phyloP scores from a whole-genome alignment of 2,888 invertebrate genomes.

The Andrena bucephala region DNA sequence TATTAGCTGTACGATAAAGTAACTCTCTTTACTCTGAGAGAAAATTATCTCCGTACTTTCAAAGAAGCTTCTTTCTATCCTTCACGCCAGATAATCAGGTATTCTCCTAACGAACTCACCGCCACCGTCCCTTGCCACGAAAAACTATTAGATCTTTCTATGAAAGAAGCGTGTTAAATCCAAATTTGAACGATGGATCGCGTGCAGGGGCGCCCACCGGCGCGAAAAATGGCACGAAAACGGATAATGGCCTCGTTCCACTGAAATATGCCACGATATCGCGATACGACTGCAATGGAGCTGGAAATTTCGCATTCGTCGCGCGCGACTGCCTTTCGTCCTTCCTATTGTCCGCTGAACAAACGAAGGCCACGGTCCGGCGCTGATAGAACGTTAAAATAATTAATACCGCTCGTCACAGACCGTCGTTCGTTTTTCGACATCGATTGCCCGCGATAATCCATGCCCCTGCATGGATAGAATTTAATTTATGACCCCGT shows the following conservation, averaged over 20 bases:
- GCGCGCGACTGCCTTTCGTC: conserved; percentile 41
- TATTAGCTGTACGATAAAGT: too few species aligned
- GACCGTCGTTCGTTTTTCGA: conserved; percentile 28
- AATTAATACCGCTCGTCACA: conserved; percentile 29
- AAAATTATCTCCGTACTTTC: too few species aligned
- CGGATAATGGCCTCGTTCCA: conserved; percentile 14
- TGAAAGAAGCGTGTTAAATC: too few species aligned
- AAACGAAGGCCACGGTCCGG: conserved; percentile 5
- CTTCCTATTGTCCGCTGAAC: conserved; percentile 17
- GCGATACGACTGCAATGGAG: conserved; percentile 1
- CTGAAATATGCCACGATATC: conserved; percentile 27
- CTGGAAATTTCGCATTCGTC: conserved; percentile 48
- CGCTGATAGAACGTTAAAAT: conserved; percentile 28
- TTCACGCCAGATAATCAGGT: too few species aligned
- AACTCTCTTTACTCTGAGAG: too few species aligned
- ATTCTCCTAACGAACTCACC: too few species aligned
- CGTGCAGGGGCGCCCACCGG: too few species aligned
- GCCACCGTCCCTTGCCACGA: too few species aligned
- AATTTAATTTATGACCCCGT: conserved; percentile 36
- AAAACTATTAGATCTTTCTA: too few species aligned
- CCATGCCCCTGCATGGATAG: neutral
- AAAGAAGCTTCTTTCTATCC: too few species aligned
- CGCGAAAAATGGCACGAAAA: neutral
- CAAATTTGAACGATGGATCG: too few species aligned
- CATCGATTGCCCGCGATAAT: conserved; percentile 43